Conservation (phyloP, 1,140 invertebrate species). For the Neodiprion pinetum region DNA sequence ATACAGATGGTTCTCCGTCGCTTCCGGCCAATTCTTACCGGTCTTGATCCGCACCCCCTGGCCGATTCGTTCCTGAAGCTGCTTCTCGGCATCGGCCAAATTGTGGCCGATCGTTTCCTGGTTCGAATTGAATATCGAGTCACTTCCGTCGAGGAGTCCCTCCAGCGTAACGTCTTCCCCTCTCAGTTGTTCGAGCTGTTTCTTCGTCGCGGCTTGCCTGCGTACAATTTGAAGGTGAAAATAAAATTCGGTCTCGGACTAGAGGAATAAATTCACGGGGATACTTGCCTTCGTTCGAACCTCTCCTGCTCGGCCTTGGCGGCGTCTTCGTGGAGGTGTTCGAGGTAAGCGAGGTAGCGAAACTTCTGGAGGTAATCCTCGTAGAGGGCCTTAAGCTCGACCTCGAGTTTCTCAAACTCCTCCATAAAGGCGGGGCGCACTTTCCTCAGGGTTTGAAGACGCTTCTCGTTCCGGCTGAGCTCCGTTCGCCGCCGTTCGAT, state of each 20-base stretch:
- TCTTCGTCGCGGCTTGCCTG: constrained; percentile 61
- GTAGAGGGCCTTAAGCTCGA: constrained; percentile 85
- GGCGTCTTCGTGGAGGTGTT: constrained; percentile 77
- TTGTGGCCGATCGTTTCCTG: constrained; percentile 38
- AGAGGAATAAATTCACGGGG: constrained; percentile 10
- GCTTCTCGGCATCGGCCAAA: constrained; percentile 42
- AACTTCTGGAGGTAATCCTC: constrained; percentile 88
- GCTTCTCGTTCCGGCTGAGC: constrained; percentile 90
- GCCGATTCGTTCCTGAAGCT: constrained; percentile 42
- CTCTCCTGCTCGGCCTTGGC: constrained; percentile 74
- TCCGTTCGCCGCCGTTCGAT: constrained; percentile 91
- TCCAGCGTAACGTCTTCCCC: constrained; percentile 59
- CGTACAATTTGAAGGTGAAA: constrained; percentile 6
- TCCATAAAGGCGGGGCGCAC: constrained; percentile 98
- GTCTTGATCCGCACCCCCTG: constrained; percentile 33
- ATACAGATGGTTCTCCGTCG: constrained; percentile 21
- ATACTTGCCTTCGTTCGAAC: constrained; percentile 61
- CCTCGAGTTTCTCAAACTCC: constrained; percentile 92
- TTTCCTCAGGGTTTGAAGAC: constrained; percentile 91
- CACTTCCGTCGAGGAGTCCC: constrained; percentile 55
- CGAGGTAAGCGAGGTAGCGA: constrained; percentile 84
- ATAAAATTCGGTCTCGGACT: background rate
- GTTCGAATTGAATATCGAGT: constrained; percentile 53
- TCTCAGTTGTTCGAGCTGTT: constrained; percentile 61
- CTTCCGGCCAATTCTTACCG: constrained; percentile 30